Conservation (phyloP, 2,113 vertebrate species). For the Rhabdornis inornatus region DNA sequence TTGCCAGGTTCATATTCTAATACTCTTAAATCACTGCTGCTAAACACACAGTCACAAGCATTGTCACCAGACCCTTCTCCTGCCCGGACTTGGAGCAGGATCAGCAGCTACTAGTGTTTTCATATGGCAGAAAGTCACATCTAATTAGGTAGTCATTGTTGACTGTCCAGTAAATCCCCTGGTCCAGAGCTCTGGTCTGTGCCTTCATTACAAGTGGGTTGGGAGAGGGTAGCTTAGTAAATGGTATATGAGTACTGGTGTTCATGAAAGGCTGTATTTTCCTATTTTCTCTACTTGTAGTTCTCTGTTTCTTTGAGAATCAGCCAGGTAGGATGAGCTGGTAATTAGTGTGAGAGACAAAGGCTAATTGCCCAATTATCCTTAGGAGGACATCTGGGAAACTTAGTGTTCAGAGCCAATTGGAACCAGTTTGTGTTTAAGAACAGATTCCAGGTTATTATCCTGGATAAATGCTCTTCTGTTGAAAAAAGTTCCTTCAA, state of each 20-base stretch:
- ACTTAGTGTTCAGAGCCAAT: neutral
- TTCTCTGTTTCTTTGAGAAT: slow-evolving; percentile 18
- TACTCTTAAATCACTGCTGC: neutral
- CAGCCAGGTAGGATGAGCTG: neutral
- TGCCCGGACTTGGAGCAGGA: neutral
- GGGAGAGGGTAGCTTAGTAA: neutral
- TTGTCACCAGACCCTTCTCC: neutral
- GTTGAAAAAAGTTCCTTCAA: neutral
- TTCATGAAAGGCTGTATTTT: neutral
- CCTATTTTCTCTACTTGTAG: neutral
- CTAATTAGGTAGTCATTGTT: neutral
- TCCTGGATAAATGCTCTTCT: neutral
- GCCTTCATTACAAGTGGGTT: neutral
- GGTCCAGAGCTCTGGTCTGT: neutral
- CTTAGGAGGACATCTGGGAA: neutral
- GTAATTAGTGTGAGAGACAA: slow-evolving; percentile 22
- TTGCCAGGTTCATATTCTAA: neutral
- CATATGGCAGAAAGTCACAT: neutral
- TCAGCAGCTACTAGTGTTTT: neutral
- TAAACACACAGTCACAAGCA: neutral
- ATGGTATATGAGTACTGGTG: neutral
- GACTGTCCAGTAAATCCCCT: neutral
- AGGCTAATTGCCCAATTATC: slow-evolving; percentile 35
- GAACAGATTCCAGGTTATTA: neutral
- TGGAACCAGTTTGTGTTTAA: neutral